Conservation (phyloP, 2,113 vertebrate genomes). For the Dinomys branickii region DNA sequence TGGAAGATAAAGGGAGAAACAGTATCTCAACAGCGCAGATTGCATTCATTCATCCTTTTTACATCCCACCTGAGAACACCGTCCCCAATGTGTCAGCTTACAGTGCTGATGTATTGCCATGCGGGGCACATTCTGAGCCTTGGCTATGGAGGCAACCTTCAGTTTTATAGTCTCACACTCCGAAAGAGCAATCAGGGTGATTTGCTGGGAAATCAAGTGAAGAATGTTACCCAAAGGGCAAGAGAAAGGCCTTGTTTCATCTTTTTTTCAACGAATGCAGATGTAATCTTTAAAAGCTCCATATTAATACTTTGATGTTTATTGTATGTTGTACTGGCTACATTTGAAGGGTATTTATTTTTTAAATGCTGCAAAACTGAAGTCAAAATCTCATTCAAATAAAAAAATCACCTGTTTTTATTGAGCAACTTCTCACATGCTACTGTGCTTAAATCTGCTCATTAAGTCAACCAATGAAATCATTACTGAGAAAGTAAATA, state of each 20-base stretch:
- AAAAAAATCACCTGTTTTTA: not conserved
- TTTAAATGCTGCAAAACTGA: not conserved
- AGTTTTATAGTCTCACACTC: conserved; percentile 48
- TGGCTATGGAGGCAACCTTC: conserved; percentile 1
- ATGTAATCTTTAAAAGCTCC: conserved; percentile 55
- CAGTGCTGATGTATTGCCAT: not conserved
- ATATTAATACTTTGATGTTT: conserved; percentile 25
- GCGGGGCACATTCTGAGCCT: not conserved
- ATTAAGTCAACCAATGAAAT: not conserved
- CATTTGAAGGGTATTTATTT: not conserved
- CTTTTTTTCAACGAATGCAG: conserved; percentile 11
- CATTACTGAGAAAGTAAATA: conserved; percentile 66
- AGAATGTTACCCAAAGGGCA: not conserved
- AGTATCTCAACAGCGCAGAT: not conserved
- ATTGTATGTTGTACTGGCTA: not conserved
- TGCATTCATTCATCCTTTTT: not conserved
- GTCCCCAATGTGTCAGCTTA: not conserved
- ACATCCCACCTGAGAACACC: conserved; percentile 42
- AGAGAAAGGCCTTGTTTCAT: conserved; percentile 16
- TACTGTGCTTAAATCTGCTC: conserved; percentile 64
- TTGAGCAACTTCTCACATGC: conserved; percentile 27
- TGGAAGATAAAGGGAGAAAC: not conserved
- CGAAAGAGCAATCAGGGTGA: conserved; percentile 42
- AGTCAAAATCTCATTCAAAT: conserved; percentile 3
- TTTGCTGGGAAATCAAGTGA: conserved; percentile 57